Percentiles rank a stretch among this genome's conserved stretches.
phyloP scores from a whole-genome alignment of 2,888 invertebrate genomes.

The Pachycephus smyrnensis region DNA sequence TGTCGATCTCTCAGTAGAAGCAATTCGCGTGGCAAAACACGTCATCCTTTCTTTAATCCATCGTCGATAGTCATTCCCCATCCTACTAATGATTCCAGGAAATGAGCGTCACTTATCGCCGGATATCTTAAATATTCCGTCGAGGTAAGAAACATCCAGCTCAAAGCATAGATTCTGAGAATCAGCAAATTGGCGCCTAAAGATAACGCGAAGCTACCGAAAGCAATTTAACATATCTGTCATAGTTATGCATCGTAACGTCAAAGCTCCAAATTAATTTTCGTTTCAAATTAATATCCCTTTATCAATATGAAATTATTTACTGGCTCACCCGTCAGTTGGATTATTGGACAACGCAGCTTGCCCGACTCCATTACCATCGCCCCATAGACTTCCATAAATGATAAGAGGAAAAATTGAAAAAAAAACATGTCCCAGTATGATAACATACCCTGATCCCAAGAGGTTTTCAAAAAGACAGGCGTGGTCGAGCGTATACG shows the following conservation, averaged over 20 bases:
- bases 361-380: not conserved
- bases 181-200: not conserved
- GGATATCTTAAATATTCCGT: not conserved
- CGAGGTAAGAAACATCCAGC: not conserved
- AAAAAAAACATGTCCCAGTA: not conserved
- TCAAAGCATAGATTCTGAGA: too few species aligned
- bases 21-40: not conserved
- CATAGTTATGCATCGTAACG: not conserved
- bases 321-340: conserved; percentile 5
- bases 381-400: not conserved
- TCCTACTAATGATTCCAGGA: not conserved
- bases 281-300: not conserved
- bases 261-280: too few species aligned
- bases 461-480: not conserved
- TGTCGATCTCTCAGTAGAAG: not conserved
- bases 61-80: too few species aligned
- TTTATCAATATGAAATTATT: conserved; percentile 1
- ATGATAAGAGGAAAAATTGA: not conserved
- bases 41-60: too few species aligned
- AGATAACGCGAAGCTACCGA: not conserved
- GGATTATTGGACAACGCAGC: not conserved
- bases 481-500: not conserved
- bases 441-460: not conserved
- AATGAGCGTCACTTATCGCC: not conserved
- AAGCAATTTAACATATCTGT: not conserved